Evolutionary conservation across 2,797 vertebrate species (phyloP).

Genomic region (Pipistrellus pipistrellus): DNA sequence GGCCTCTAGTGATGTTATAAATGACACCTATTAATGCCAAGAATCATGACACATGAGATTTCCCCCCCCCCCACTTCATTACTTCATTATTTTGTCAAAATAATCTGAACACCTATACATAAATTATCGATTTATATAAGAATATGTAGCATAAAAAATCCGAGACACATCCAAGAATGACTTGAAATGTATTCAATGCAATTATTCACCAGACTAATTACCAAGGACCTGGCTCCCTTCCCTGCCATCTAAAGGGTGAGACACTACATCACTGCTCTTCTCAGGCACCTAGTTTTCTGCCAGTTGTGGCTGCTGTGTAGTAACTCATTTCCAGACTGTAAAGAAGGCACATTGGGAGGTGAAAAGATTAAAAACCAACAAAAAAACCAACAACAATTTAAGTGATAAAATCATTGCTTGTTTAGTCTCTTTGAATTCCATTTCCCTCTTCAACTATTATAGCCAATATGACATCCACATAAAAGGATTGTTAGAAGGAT

Average conservation of each 20-base stretch:
- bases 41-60: neutral
- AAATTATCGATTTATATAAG: constrained; percentile 60
- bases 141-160: constrained; percentile 78
- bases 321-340: constrained; percentile 28
- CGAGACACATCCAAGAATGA: constrained; percentile 78
- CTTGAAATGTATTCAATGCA: constrained; percentile 4
- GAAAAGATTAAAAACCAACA: neutral
- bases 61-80: neutral
- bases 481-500: neutral
- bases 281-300: neutral
- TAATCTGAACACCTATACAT: constrained; percentile 60
- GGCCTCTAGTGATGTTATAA: neutral
- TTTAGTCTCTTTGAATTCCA: neutral
- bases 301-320: neutral
- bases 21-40: neutral
- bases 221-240: neutral
- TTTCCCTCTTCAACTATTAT: neutral
- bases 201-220: constrained; percentile 50
- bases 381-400: neutral
- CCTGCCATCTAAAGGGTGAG: constrained; percentile 57
- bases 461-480: neutral
- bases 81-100: constrained; percentile 76
- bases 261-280: constrained; percentile 26
- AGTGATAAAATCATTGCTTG: neutral
- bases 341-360: neutral